A percentile compares a stretch with the other conserved stretches of the same genome.
Evolutionary conservation across 2,888 invertebrate species (phyloP).

Genomic region (Acleris literana): DNA sequence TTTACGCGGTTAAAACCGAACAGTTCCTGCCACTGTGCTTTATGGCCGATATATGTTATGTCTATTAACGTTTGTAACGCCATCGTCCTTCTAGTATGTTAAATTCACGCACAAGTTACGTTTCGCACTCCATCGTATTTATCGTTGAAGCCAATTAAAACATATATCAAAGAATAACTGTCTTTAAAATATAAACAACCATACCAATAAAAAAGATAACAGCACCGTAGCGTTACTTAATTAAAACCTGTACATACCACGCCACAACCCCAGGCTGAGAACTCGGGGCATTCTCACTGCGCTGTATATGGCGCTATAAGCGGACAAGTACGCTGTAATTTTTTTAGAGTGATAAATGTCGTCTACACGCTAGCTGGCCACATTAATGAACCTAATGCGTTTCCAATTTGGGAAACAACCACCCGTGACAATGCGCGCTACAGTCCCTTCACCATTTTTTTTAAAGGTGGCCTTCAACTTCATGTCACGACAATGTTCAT

Average conservation of each 20-base stretch:
- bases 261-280: constrained; percentile 3
- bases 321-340: background rate
- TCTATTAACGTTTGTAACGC: too few relatives aligned
- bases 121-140: too few relatives aligned
- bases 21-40: too few relatives aligned
- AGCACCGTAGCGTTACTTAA: constrained; percentile 3
- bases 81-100: too few relatives aligned
- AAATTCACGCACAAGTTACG: too few relatives aligned
- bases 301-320: constrained; percentile 1
- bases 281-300: background rate
- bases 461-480: constrained; percentile 6
- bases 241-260: constrained; percentile 4
- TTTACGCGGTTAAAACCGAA: too few relatives aligned
- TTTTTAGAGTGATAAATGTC: constrained; percentile 37
- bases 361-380: constrained; percentile 19
- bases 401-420: constrained; percentile 37
- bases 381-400: constrained; percentile 31
- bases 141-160: too few relatives aligned
- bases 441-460: constrained; percentile 16
- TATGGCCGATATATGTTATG: too few relatives aligned
- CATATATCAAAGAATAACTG: too few relatives aligned
- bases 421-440: constrained; percentile 30
- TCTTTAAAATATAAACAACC: background rate
- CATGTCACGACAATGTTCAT: background rate
- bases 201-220: background rate